phyloP scores from a whole-genome alignment of 2,113 vertebrate genomes.

The Phocoena sinus region DNA sequence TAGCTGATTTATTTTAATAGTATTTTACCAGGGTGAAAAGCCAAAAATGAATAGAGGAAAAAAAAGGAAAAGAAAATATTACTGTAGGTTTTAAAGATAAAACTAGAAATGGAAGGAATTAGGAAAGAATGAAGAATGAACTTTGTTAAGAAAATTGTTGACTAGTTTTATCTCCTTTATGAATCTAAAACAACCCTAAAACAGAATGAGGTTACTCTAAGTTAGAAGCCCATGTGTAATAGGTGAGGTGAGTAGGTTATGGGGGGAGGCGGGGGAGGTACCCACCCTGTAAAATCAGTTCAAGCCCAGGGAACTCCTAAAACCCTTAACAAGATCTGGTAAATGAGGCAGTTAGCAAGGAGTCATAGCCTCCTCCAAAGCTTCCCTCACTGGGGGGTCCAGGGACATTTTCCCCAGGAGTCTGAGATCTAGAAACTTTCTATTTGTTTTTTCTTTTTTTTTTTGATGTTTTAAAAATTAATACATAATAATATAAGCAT shows the following conservation, averaged over 20 bases:
- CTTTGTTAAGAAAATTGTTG: not conserved
- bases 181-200: not conserved
- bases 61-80: not conserved
- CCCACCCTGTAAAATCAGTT: not conserved
- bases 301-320: not conserved
- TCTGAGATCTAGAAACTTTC: not conserved
- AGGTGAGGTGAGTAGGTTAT: not conserved
- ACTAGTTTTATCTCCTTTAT: not conserved
- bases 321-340: not conserved
- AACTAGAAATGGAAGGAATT: not conserved
- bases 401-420: not conserved
- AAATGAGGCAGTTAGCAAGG: not conserved
- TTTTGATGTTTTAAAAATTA: not conserved
- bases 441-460: not conserved
- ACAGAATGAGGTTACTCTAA: not conserved
- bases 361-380: not conserved
- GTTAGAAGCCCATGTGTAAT: not conserved
- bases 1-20: slow-evolving; percentile 40
- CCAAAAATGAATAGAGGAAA: not conserved
- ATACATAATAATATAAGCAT: not conserved
- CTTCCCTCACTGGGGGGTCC: not conserved
- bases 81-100: not conserved
- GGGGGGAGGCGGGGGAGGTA: not conserved
- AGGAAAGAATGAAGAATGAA: slow-evolving; percentile 16
- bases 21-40: slow-evolving; percentile 17